Conservation (phyloP, 1,140 invertebrate genomes). For the Leptinotarsa defecta region DNA sequence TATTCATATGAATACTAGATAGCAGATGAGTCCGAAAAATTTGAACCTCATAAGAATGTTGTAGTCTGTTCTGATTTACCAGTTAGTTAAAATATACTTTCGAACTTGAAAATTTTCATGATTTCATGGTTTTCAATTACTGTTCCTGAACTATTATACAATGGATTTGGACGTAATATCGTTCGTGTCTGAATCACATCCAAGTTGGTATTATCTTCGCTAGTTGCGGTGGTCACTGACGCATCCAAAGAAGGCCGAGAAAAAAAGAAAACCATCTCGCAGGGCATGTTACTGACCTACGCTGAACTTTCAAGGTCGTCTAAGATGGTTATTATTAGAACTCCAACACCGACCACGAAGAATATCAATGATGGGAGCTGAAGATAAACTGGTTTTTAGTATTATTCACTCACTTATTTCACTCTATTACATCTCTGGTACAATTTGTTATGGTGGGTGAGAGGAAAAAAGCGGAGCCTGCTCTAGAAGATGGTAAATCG, state of each 20-base stretch:
- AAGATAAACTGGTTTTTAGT: conserved; percentile 38
- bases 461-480: background rate
- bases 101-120: too few relatives aligned
- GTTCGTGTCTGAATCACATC: too few relatives aligned
- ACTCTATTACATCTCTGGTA: conserved; percentile 35
- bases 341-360: conserved; percentile 31
- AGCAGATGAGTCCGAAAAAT: too few relatives aligned
- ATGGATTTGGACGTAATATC: too few relatives aligned
- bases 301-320: conserved; percentile 47
- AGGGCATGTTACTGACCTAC: conserved; percentile 43
- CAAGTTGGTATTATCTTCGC: too few relatives aligned
- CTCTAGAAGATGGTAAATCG: background rate
- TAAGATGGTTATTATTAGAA: conserved; percentile 43
- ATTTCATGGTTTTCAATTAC: too few relatives aligned
- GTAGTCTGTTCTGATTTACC: too few relatives aligned
- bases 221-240: background rate
- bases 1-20: too few relatives aligned
- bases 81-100: too few relatives aligned
- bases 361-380: conserved; percentile 31
- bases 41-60: too few relatives aligned
- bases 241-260: conserved; percentile 8
- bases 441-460: conserved; percentile 31
- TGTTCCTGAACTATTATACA: too few relatives aligned
- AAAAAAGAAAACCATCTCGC: conserved; percentile 22
- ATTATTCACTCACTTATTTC: conserved; percentile 26